A percentile compares a stretch with the other conserved stretches of the same genome.
Conservation (phyloP, 2,113 vertebrate genomes). For the Ramphastos sulfuratus region DNA sequence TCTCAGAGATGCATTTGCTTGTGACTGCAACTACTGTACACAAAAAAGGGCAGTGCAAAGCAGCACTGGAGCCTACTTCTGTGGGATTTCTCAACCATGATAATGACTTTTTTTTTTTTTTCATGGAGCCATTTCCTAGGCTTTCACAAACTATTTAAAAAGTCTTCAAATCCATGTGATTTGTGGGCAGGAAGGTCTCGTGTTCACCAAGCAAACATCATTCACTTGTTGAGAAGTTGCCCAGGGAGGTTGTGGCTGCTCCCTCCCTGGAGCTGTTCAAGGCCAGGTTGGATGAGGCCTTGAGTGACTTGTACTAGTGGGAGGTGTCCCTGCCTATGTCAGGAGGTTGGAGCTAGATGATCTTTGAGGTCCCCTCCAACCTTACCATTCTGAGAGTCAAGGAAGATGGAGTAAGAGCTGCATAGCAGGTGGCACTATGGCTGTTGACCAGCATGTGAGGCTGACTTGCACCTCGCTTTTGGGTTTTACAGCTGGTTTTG, state of each 20-base stretch:
- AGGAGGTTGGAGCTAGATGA: too few relatives aligned
- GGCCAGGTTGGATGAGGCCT: too few relatives aligned
- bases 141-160: neutral
- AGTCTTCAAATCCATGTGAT: accelerated
- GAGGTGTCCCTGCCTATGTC: too few relatives aligned
- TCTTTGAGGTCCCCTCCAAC: too few relatives aligned
- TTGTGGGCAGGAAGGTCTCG: neutral
- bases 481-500: neutral
- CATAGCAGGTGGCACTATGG: neutral
- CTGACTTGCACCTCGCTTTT: neutral
- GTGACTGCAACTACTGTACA: too few relatives aligned
- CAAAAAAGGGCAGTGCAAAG: neutral
- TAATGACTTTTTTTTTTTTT: neutral
- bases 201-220: neutral
- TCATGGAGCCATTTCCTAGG: neutral
- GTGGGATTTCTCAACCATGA: neutral
- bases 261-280: too few relatives aligned
- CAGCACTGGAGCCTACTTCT: neutral
- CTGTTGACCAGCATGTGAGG: accelerated
- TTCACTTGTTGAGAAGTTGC: neutral
- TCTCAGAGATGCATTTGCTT: neutral
- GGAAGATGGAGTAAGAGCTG: too few relatives aligned
- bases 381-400: too few relatives aligned
- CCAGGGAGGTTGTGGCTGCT: too few relatives aligned
- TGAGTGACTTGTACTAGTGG: too few relatives aligned